phyloP scores from a whole-genome alignment of 2,113 vertebrate species.

The Chaetorhynchus papuensis region DNA sequence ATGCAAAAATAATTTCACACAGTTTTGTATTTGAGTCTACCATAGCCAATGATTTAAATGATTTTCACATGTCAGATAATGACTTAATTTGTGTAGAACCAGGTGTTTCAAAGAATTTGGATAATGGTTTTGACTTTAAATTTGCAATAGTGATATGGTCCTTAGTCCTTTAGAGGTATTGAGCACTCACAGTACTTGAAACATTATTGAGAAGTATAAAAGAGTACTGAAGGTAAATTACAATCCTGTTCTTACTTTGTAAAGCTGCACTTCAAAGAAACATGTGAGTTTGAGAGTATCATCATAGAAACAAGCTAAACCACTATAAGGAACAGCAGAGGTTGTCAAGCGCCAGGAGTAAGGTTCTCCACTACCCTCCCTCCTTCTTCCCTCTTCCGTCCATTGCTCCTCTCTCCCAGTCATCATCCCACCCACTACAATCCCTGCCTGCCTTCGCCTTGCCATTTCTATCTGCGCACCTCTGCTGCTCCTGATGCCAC shows the following conservation, averaged over 20 bases:
- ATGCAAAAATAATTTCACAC: background rate
- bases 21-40: background rate
- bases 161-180: background rate
- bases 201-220: background rate
- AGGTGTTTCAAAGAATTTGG: background rate
- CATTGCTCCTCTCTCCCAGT: background rate
- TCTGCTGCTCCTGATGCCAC: background rate
- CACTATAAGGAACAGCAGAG: background rate
- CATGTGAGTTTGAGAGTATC: rapidly evolving
- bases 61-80: background rate
- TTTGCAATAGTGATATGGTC: background rate
- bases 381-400: background rate
- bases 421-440: background rate
- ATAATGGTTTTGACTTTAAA: background rate
- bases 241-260: background rate
- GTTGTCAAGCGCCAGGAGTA: rapidly evolving
- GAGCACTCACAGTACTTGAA: background rate
- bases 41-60: background rate
- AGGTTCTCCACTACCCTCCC: background rate
- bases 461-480: background rate
- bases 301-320: background rate
- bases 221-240: background rate
- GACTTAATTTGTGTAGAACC: background rate
- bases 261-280: background rate
- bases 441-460: background rate